Base-by-base conservation (phyloP, 1,140 invertebrate species). In the Sitodiplosis mosellana region DNA sequence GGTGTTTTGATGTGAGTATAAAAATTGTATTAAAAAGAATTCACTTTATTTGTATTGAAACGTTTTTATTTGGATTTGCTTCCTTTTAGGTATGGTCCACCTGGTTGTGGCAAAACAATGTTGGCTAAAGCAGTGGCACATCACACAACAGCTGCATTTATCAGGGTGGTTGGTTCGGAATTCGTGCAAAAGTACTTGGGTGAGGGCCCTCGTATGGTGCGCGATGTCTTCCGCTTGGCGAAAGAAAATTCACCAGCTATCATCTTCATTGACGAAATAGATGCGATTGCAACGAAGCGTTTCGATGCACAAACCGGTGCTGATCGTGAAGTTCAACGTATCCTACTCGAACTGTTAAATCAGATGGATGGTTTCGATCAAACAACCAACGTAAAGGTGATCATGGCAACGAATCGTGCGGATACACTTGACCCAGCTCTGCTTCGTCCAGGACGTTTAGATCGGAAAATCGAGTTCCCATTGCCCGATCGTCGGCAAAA, bases 301-400 rank as follows among this genome's bases (percentile, higher is more conserved):
- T 98, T 98, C 70, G 93, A 98, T 74, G 93, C 93, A 14, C 93
- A 99, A 69, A 99, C 94, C 56, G 94, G 94, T 57, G 95, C 95
- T 49, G 96, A 99, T 75, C 76, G 96, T 55, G 95, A 99, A 69
- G 96, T 99, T 0, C 96, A 99, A 65, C 79, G 96, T 68, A 99
- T 99, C 68, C 67, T 99, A 2, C 69, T 99, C 3, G 96, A 99
- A 61, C 70, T 99, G 11, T 70, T 99, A 0, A 99, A 99, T 72
- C 96, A 99, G 70, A 99, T 99, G 95, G 96, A 99, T 71, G 96
- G 96, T 46, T 99, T 99, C 69, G 95, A 99, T 74, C 94, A 99
- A 69, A 97, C 92, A 2, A 97, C 95, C 17, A 99, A 99, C 73
- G 95, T 99, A 15, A 99, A 99, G 74, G 94, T 99, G 14, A 99